A percentile compares a stretch with the other conserved stretches of the same genome.
These are phyloP conservation scores for Siniperca knerii DNA, from an alignment of 2,113 vertebrate genomes.

Conservation along the genomic window DNA sequence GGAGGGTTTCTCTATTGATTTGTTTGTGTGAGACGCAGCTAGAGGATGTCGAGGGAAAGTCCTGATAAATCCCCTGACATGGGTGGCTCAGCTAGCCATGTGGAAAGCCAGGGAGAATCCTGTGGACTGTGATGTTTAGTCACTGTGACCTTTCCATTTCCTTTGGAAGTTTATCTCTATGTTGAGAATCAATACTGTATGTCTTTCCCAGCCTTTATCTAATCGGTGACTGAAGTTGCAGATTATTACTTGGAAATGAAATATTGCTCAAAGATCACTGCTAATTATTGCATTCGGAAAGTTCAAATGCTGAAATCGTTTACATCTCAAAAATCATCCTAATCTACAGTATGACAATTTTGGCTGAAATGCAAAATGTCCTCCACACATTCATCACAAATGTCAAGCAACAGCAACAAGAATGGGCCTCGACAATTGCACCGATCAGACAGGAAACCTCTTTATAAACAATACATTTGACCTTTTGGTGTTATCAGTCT, in stretches of 20 bases:
- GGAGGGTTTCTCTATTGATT: background rate
- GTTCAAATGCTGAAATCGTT: slow-evolving; percentile 9
- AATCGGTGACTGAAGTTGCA: background rate
- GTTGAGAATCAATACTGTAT: background rate
- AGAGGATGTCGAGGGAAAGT: no score
- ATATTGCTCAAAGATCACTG: background rate
- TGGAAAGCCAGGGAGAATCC: background rate
- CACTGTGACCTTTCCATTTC: background rate
- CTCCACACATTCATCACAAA: slow-evolving; percentile 36
- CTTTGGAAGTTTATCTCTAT: background rate
- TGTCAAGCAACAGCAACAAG: slow-evolving; percentile 33
- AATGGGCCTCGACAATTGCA: background rate
- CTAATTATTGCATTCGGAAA: background rate
- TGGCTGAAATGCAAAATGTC: slow-evolving; percentile 13
- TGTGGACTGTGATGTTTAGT: background rate
- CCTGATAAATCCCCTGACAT: background rate
- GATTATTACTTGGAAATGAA: background rate
- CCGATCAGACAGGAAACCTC: slow-evolving; percentile 2
- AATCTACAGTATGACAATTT: background rate
- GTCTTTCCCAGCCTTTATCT: background rate
- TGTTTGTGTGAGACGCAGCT: background rate
- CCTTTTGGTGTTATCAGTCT: slow-evolving; percentile 44
- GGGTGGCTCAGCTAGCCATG: background rate
- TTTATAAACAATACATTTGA: slow-evolving; percentile 28
- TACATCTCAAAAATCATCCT: background rate